A percentile compares a stretch with the other conserved stretches of the same genome.
These are phyloP conservation scores for Aleiodes alternator DNA, from an alignment of 2,888 invertebrate species.

Conservation along the genomic window DNA sequence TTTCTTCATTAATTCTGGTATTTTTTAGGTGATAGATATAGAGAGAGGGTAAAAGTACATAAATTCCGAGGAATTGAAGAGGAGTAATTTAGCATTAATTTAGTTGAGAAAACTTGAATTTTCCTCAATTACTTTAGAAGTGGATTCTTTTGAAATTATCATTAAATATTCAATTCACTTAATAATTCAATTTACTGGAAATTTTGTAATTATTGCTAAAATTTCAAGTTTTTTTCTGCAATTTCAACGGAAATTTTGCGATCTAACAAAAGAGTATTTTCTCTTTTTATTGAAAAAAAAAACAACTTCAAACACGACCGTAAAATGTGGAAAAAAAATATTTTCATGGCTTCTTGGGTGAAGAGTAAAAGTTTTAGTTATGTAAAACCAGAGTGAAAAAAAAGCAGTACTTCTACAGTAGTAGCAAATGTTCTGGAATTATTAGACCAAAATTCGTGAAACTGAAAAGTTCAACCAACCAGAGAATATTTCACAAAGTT, in stretches of 20 bases:
- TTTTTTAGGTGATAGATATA: background rate
- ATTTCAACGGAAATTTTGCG: no score
- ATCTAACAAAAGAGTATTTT: no score
- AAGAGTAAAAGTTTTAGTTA: background rate
- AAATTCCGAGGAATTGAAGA: background rate
- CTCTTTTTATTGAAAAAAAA: background rate
- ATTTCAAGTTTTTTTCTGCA: no score
- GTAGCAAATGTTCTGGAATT: constrained; percentile 41
- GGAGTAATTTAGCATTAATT: constrained; percentile 7
- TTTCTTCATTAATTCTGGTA: no score
- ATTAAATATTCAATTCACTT: no score
- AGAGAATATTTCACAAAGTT: constrained; percentile 45
- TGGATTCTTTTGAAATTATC: no score
- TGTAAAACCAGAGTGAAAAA: background rate
- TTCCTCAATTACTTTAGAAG: no score
- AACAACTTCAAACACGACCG: background rate
- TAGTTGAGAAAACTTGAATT: no score
- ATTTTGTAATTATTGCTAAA: no score
- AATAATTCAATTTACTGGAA: no score
- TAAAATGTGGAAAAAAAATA: constrained; percentile 3
- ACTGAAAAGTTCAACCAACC: constrained; percentile 41
- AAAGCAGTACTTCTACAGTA: constrained; percentile 21
- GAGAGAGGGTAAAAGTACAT: background rate
- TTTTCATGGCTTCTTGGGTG: constrained; percentile 21
- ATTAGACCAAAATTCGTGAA: constrained; percentile 44